Percentiles rank a stretch among this genome's conserved stretches.
These are phyloP conservation scores for Acanthopleura granulata DNA, from an alignment of 2,888 invertebrate species.

Conservation along the genomic window DNA sequence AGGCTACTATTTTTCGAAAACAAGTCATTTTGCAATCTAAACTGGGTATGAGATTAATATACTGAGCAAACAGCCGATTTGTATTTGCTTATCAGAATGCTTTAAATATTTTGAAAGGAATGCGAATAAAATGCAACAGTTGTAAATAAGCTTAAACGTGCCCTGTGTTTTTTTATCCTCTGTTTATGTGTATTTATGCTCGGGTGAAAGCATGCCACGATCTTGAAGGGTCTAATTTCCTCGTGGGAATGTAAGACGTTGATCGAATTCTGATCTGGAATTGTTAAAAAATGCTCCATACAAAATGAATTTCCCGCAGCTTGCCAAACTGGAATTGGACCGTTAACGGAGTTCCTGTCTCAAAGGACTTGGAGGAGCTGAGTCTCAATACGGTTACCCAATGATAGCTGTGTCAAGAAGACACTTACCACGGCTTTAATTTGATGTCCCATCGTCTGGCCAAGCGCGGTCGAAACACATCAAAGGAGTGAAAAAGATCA, in stretches of 20 bases:
- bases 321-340: neutral
- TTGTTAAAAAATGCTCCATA: neutral
- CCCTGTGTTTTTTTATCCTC: too few relatives aligned
- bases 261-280: too few relatives aligned
- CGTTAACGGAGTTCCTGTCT: neutral
- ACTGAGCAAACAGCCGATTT: neutral
- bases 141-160: neutral
- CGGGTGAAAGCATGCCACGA: too few relatives aligned
- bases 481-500: neutral
- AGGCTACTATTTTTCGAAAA: constrained; percentile 4
- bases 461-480: neutral
- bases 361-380: neutral
- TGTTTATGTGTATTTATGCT: too few relatives aligned
- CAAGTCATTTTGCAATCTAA: neutral
- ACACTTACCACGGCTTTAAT: constrained; percentile 6
- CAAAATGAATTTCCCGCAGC: neutral
- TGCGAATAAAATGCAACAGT: constrained; percentile 13
- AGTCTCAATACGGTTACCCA: neutral
- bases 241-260: too few relatives aligned
- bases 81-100: constrained; percentile 15
- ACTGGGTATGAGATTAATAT: constrained; percentile 11
- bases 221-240: too few relatives aligned
- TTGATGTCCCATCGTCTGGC: neutral
- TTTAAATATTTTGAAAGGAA: constrained; percentile 14
- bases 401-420: neutral